These are phyloP conservation scores for Leptobrachium ailaonicum DNA, from an alignment of 2,113 vertebrate genomes.

Conservation along the genomic window DNA sequence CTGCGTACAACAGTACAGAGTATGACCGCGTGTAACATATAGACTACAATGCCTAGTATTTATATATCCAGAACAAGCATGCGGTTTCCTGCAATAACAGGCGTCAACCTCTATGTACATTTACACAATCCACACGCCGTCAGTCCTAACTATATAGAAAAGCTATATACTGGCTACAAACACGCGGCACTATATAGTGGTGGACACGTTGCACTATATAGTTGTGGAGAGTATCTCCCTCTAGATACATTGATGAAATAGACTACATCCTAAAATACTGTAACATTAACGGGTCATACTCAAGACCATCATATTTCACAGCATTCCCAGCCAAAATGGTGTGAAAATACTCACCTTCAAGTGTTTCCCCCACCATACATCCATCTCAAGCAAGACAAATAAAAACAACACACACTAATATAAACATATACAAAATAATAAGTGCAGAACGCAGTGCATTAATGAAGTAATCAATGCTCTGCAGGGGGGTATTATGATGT, in stretches of 20 bases:
- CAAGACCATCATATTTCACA: conserved; percentile 10
- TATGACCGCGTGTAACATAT: neutral
- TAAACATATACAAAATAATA: conserved; percentile 33
- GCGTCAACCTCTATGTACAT: neutral
- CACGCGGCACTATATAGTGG: neutral
- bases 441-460: conserved; percentile 46
- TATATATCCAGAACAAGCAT: neutral
- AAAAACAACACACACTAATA: conserved; percentile 18
- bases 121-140: neutral
- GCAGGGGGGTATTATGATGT: neutral
- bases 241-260: too few species aligned
- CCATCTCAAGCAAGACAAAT: conserved; percentile 5
- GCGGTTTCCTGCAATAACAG: too few species aligned
- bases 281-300: neutral
- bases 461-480: conserved; percentile 10
- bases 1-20: neutral
- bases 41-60: neutral
- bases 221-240: too few species aligned
- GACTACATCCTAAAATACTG: too few species aligned
- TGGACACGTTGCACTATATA: neutral
- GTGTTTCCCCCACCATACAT: neutral
- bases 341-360: neutral
- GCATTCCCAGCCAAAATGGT: neutral
- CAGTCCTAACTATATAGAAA: too few species aligned
- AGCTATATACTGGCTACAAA: too few species aligned